Conservation (phyloP, 2,888 invertebrate species). For the Poecilobothrus nobilitatus region DNA sequence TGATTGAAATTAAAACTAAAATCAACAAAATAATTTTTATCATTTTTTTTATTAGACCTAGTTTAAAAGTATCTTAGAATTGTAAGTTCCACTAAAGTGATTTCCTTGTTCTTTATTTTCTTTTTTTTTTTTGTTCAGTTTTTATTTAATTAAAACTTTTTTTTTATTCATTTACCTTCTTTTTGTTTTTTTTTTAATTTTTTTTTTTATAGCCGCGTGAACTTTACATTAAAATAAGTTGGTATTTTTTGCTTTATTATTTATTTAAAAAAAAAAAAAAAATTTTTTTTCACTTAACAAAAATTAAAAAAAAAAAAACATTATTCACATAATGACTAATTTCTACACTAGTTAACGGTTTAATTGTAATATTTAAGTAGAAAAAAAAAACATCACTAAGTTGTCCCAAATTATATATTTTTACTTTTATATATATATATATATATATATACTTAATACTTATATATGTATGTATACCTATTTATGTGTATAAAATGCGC, state of each 20-base stretch:
- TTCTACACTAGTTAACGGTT: conserved; percentile 23
- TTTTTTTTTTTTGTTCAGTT: background rate
- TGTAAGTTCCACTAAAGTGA: too few species aligned
- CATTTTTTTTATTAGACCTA: background rate
- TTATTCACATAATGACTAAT: conserved; percentile 20
- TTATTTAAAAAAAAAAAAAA: too few species aligned
- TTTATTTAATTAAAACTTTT: background rate
- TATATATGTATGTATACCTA: background rate
- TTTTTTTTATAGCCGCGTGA: background rate
- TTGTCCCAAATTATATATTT: conserved; percentile 16
- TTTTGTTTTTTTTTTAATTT: background rate
- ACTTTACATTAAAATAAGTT: background rate
- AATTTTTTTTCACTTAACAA: background rate
- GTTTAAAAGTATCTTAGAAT: background rate
- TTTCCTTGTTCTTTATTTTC: background rate
- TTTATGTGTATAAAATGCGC: background rate
- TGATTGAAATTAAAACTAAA: too few species aligned
- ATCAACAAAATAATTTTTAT: too few species aligned
- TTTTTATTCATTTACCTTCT: background rate
- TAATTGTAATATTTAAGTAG: conserved; percentile 18
- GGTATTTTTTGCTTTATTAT: background rate
- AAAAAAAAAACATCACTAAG: conserved; percentile 19
- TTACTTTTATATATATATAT: background rate
- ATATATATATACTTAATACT: background rate
- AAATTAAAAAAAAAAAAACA: conserved; percentile 11